Conservation (phyloP, 2,888 invertebrate species). For the Buathra laborator region DNA sequence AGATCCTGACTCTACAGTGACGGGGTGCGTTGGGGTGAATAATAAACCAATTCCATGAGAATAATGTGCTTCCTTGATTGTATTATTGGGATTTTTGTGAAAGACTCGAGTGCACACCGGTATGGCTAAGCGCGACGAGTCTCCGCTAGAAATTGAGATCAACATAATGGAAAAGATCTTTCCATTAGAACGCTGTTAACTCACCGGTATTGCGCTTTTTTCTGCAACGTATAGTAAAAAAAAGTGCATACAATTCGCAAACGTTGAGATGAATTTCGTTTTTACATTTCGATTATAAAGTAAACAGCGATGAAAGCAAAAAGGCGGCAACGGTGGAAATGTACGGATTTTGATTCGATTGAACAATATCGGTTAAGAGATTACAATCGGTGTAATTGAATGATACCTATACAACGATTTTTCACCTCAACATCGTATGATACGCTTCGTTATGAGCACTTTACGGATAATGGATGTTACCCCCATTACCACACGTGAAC, state of each 20-base stretch:
- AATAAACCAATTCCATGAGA: constrained; percentile 48
- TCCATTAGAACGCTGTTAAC: too few relatives aligned
- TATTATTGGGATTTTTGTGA: constrained; percentile 50
- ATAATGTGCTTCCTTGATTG: constrained; percentile 68
- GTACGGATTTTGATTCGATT: background rate
- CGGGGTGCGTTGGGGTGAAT: constrained; percentile 23
- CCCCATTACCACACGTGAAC: constrained; percentile 18
- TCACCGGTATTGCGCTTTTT: background rate
- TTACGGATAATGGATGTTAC: constrained; percentile 17
- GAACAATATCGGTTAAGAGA: background rate
- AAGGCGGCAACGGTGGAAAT: background rate
- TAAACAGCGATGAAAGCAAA: background rate
- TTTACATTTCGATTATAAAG: background rate
- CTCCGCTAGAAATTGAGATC: too few relatives aligned
- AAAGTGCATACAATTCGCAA: too few relatives aligned
- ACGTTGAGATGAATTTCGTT: too few relatives aligned
- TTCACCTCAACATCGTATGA: background rate
- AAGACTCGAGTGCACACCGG: constrained; percentile 9
- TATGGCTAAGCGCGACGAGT: background rate
- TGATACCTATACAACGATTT: constrained; percentile 13
- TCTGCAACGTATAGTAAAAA: background rate
- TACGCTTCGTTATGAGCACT: constrained; percentile 1
- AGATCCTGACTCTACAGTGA: constrained; percentile 32
- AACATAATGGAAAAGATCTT: too few relatives aligned
- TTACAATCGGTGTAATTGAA: background rate